Conservation (phyloP, 2,113 vertebrate genomes). For the Gnathonemus echidnorhynchus region DNA sequence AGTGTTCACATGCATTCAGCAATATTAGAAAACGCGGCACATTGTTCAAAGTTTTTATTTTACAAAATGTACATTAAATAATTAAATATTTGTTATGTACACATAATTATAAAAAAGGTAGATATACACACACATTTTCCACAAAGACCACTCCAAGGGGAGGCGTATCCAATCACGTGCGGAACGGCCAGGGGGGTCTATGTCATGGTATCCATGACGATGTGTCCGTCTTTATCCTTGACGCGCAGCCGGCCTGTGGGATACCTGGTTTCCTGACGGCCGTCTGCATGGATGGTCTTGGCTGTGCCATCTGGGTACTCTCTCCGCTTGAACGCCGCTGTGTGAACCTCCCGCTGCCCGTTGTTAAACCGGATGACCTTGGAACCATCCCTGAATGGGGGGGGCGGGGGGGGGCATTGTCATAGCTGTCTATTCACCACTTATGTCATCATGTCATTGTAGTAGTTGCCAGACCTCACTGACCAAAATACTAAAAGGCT, state of each 20-base stretch:
- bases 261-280: conserved; percentile 88
- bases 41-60: conserved; percentile 3
- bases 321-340: conserved; percentile 76
- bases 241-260: conserved; percentile 74
- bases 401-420: not conserved
- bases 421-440: not conserved
- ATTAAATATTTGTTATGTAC: conserved; percentile 18
- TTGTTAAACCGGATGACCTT: conserved; percentile 90
- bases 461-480: not conserved
- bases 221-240: conserved; percentile 82
- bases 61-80: conserved; percentile 19
- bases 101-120: conserved; percentile 8
- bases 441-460: not conserved
- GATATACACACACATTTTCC: not conserved
- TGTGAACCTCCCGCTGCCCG: conserved; percentile 87
- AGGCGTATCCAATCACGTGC: not conserved
- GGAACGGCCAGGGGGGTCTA: conserved; percentile 12
- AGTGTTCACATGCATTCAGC: not conserved
- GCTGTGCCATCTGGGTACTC: conserved; percentile 90
- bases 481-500: not conserved
- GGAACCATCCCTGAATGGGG: conserved; percentile 73
- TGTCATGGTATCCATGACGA: conserved; percentile 70
- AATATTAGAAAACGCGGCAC: not conserved
- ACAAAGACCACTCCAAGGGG: not conserved
- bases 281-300: conserved; percentile 82